Evolutionary conservation across 2,888 invertebrate genomes (phyloP).

Genomic region (Mesorhabditis spiculigera): DNA sequence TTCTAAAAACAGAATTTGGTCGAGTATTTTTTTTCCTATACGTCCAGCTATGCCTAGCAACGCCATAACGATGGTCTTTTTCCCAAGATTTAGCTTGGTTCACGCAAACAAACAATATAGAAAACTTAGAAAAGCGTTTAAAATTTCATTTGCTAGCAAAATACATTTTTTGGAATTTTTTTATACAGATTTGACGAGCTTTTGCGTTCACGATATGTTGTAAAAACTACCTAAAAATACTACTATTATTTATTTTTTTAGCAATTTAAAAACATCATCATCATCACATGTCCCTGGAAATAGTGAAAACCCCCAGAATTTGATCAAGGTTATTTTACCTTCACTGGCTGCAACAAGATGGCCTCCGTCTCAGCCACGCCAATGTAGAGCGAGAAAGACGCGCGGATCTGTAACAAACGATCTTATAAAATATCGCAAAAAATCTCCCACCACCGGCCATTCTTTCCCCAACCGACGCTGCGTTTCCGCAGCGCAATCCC

Average conservation of each 20-base stretch:
- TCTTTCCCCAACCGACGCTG: constrained; percentile 23
- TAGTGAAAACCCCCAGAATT: neutral
- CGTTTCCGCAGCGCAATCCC: constrained; percentile 22
- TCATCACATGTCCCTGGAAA: too few relatives aligned
- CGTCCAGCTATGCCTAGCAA: too few relatives aligned
- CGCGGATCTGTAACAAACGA: constrained; percentile 54
- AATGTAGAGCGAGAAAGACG: constrained; percentile 88
- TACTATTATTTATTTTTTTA: too few relatives aligned
- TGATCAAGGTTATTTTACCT: constrained; percentile 63
- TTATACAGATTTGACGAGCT: too few relatives aligned
- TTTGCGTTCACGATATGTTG: too few relatives aligned
- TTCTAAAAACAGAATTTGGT: constrained; percentile 60
- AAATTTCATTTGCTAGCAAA: constrained; percentile 2
- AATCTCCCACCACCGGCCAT: constrained; percentile 8
- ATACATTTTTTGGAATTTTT: neutral
- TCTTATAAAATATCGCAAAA: constrained; percentile 6
- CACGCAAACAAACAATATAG: constrained; percentile 1
- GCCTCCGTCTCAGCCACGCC: constrained; percentile 95
- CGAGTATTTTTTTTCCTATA: too few relatives aligned
- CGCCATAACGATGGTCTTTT: too few relatives aligned
- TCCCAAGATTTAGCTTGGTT: neutral
- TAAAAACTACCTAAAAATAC: too few relatives aligned
- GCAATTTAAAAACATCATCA: neutral
- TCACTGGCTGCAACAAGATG: constrained; percentile 88
- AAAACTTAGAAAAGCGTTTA: constrained; percentile 6